Conservation (phyloP, 2,888 invertebrate species). For the Lissonota sp. region DNA sequence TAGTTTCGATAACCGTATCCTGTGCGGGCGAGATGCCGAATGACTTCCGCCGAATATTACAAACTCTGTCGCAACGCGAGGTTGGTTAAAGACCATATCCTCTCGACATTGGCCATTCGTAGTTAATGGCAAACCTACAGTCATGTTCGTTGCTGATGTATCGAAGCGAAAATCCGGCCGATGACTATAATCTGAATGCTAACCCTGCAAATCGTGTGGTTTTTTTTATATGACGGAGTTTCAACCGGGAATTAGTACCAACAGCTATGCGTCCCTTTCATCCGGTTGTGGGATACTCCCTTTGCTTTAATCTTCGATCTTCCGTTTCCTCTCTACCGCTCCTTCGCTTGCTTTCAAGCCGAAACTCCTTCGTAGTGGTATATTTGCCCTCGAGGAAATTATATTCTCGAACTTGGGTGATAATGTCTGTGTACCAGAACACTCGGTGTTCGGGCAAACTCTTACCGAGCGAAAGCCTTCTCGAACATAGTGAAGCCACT, state of each 20-base stretch:
- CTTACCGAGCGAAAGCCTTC: conserved; percentile 31
- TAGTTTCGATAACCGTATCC: conserved; percentile 63
- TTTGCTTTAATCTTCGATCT: conserved; percentile 18
- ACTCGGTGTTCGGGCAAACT: conserved; percentile 43
- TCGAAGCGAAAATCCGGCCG: not conserved
- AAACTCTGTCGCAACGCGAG: conserved; percentile 38
- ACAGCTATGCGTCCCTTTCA: conserved; percentile 10
- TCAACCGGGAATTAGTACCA: not conserved
- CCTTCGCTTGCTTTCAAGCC: conserved; percentile 23
- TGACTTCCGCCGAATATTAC: conserved; percentile 61
- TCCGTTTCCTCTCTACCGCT: conserved; percentile 7
- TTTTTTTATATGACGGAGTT: not conserved
- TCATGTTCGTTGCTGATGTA: not conserved
- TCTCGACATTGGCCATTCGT: conserved; percentile 4
- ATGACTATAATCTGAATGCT: not conserved
- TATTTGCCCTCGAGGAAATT: conserved; percentile 44
- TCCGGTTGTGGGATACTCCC: conserved; percentile 31
- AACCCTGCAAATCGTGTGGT: too few relatives aligned
- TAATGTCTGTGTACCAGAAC: conserved; percentile 52
- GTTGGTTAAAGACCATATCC: not conserved
- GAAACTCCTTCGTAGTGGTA: conserved; percentile 31
- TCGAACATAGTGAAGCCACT: conserved; percentile 13
- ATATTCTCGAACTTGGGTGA: conserved; percentile 59
- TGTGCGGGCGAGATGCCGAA: conserved; percentile 43
- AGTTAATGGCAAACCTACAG: conserved; percentile 16